These are phyloP conservation scores for Hafferia zeledoni DNA, from an alignment of 2,797 vertebrate genomes.

Conservation along the genomic window DNA sequence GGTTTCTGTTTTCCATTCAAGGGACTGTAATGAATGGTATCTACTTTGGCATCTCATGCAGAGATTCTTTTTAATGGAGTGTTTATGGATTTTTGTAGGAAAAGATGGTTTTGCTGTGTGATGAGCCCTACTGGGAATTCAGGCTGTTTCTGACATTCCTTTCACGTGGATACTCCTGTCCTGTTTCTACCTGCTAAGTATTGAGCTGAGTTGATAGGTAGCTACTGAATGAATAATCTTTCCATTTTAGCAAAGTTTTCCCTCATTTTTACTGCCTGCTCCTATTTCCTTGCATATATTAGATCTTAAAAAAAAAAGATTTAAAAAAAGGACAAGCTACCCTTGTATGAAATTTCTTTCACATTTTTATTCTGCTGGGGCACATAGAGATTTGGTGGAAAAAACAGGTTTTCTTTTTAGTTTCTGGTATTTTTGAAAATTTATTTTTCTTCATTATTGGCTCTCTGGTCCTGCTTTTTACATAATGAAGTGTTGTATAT, in stretches of 20 bases:
- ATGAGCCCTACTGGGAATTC: neutral
- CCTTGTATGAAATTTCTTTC: neutral
- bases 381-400: neutral
- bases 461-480: neutral
- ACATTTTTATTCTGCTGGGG: neutral
- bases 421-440: neutral
- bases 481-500: too few relatives aligned
- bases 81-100: neutral
- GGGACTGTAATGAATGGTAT: neutral
- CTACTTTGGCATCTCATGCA: neutral
- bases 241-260: neutral
- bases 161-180: neutral
- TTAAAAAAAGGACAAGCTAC: neutral
- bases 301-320: neutral
- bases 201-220: neutral
- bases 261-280: neutral
- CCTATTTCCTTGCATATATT: neutral
- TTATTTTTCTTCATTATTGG: neutral
- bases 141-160: neutral
- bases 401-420: accelerated
- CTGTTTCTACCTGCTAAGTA: neutral
- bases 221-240: neutral
- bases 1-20: neutral
- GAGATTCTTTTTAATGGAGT: neutral
- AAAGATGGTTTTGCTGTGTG: neutral